These are phyloP conservation scores for Orbicella faveolata DNA, from an alignment of 64 coral and sea anemone genomes.

Conservation along the genomic window DNA sequence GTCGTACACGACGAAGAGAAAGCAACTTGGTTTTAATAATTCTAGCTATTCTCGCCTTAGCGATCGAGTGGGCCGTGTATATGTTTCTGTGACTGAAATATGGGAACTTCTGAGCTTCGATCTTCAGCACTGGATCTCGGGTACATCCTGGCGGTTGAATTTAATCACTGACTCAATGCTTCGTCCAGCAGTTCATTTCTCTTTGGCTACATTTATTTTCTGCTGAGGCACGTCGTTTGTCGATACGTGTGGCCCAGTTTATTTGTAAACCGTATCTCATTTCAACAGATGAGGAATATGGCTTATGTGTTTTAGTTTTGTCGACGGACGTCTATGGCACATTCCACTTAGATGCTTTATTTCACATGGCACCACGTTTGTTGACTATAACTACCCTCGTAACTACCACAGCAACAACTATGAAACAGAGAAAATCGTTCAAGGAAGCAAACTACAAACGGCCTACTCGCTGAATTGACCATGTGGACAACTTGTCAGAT, in stretches of 20 bases:
- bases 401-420: background rate
- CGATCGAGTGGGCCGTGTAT: conserved; percentile 56
- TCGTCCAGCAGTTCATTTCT: background rate
- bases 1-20: conserved; percentile 45
- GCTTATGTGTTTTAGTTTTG: too few relatives aligned
- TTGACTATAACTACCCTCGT: too few relatives aligned
- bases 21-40: conserved; percentile 55
- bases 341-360: too few relatives aligned
- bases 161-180: background rate
- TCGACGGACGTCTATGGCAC: too few relatives aligned
- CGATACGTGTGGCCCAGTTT: too few relatives aligned
- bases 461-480: background rate
- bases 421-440: background rate
- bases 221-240: background rate
- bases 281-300: too few relatives aligned
- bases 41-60: conserved; percentile 57
- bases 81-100: background rate
- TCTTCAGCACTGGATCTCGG: background rate
- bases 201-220: background rate
- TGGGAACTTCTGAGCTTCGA: background rate
- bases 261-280: too few relatives aligned
- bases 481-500: background rate
- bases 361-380: too few relatives aligned
- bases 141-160: background rate
- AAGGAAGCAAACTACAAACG: background rate